These are phyloP conservation scores for Theretra japonica DNA, from an alignment of 2,888 invertebrate genomes.

Conservation along the genomic window DNA sequence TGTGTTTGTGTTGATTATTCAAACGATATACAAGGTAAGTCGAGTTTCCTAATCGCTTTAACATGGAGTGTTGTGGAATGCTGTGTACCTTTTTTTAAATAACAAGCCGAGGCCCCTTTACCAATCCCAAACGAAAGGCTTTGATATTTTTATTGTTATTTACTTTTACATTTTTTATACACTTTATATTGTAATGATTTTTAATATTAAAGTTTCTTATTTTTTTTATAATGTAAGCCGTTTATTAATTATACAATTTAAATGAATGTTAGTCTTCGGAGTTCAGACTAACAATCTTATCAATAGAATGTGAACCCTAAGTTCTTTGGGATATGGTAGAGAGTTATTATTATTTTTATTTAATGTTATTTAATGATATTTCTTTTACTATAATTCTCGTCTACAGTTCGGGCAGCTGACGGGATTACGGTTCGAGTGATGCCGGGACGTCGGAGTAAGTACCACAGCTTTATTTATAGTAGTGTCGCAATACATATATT, in stretches of 20 bases:
- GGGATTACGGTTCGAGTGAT: constrained; percentile 81
- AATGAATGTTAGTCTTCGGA: neutral
- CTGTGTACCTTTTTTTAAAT: constrained; percentile 14
- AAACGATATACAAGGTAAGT: constrained; percentile 11
- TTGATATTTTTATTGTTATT: neutral
- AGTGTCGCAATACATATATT: neutral
- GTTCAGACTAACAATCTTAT: too few species aligned
- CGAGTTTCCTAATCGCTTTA: constrained; percentile 21
- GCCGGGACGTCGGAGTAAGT: constrained; percentile 83
- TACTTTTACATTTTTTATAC: too few species aligned
- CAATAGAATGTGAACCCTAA: neutral
- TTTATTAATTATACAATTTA: neutral
- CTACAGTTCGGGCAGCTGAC: constrained; percentile 77
- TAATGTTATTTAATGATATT: constrained; percentile 27
- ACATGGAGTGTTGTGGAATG: constrained; percentile 31
- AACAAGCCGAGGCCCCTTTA: neutral
- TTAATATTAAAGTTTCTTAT: too few species aligned
- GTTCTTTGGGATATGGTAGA: neutral
- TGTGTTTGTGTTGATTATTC: constrained; percentile 1
- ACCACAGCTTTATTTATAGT: constrained; percentile 32
- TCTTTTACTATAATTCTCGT: constrained; percentile 34
- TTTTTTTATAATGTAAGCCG: neutral
- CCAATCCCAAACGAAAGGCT: neutral
- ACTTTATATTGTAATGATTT: too few species aligned
- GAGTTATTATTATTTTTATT: constrained; percentile 25